Evolutionary conservation across 2,888 invertebrate species (phyloP).

Genomic region (Drosophila crucigera): DNA sequence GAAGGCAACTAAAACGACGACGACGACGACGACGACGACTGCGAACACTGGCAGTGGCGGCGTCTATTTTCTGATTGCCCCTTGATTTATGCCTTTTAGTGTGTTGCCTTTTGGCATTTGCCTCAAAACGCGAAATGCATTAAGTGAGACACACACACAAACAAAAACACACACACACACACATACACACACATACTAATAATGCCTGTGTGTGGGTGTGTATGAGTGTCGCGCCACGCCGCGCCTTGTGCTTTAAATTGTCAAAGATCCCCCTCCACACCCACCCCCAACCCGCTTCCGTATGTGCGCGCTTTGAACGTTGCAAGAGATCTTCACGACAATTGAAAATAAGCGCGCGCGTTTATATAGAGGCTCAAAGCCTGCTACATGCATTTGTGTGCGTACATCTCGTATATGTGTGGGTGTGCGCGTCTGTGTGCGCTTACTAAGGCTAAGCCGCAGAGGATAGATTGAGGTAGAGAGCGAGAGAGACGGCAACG

Average conservation of each 20-base stretch:
- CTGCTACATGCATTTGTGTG: conserved; percentile 37
- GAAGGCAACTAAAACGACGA: conserved; percentile 12
- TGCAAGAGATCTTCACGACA: conserved; percentile 66
- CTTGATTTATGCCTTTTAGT: conserved; percentile 62
- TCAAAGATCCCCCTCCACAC: conserved; percentile 3
- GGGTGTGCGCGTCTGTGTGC: conserved; percentile 16
- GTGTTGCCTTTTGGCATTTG: conserved; percentile 35
- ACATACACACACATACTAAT: background rate
- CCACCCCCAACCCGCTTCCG: background rate
- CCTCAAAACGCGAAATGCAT: conserved; percentile 56
- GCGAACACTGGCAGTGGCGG: conserved; percentile 41
- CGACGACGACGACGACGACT: background rate
- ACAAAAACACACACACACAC: conserved; percentile 1
- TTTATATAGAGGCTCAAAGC: conserved; percentile 29
- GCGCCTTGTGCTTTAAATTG: conserved; percentile 65
- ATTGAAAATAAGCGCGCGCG: conserved; percentile 63
- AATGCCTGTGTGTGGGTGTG: conserved; percentile 38
- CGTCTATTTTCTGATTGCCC: conserved; percentile 62
- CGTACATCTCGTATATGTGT: conserved; percentile 10
- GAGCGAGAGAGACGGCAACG: conserved; percentile 18
- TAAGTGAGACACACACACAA: conserved; percentile 51
- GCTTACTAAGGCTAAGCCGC: conserved; percentile 32
- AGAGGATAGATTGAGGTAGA: conserved; percentile 11
- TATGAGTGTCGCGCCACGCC: conserved; percentile 61
- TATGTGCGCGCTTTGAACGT: conserved; percentile 5